These are phyloP conservation scores for Falco cherrug DNA, from an alignment of 2,797 vertebrate species.

Conservation along the genomic window DNA sequence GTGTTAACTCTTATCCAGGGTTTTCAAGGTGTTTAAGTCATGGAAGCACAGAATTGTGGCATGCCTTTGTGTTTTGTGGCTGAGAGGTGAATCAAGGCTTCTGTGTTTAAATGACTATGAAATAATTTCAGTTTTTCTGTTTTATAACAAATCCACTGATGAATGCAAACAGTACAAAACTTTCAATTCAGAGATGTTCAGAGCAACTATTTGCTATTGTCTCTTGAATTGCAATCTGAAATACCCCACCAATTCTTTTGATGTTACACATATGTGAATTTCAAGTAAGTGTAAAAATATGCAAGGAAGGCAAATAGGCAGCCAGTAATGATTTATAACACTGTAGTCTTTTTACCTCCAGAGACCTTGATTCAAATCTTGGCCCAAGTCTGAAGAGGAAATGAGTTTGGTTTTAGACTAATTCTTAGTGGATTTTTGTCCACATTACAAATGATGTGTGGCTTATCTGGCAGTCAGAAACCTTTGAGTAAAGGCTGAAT, in stretches of 20 bases:
- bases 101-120: not conserved
- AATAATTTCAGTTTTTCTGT: not conserved
- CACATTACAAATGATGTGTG: not conserved
- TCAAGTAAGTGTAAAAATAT: not conserved
- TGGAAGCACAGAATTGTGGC: not conserved
- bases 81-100: not conserved
- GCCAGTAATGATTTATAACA: not conserved
- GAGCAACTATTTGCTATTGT: not conserved
- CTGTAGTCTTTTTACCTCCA: not conserved
- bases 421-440: slow-evolving; percentile 42
- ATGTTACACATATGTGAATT: not conserved
- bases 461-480: not conserved
- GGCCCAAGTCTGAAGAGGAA: slow-evolving; percentile 1
- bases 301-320: not conserved
- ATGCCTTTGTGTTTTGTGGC: not conserved
- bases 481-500: not conserved
- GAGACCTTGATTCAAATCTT: slow-evolving; percentile 36
- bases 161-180: not conserved
- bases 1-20: not conserved
- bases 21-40: not conserved
- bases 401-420: slow-evolving; percentile 40
- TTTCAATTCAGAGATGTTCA: not conserved
- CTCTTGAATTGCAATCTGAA: not conserved
- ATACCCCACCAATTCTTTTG: not conserved
- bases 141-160: not conserved